phyloP scores from a whole-genome alignment of 2,888 invertebrate species.

The Sympetrum striolatum region DNA sequence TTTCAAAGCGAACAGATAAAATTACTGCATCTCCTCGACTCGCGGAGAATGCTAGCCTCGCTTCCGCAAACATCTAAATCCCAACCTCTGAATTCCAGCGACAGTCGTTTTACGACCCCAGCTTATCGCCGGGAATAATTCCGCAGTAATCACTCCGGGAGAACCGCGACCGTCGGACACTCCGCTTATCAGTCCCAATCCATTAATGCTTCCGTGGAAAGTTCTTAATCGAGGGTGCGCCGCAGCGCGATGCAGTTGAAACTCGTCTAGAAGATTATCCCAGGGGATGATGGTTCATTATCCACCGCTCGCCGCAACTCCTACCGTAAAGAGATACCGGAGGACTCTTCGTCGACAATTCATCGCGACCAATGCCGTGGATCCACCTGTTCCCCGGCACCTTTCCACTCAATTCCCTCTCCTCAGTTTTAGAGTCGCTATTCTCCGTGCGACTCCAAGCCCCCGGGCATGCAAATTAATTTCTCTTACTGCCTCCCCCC shows the following conservation, averaged over 20 bases:
- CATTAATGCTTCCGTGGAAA: neutral
- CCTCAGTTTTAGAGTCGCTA: neutral
- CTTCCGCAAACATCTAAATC: neutral
- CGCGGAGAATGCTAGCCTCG: neutral
- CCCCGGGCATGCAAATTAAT: neutral
- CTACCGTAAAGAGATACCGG: neutral
- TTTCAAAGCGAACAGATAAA: no score
- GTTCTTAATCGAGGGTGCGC: neutral
- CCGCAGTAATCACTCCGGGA: neutral
- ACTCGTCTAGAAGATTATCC: neutral
- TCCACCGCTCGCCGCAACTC: neutral
- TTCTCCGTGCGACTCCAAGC: neutral
- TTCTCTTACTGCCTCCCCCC: neutral
- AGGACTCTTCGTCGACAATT: neutral
- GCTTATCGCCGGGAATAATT: neutral
- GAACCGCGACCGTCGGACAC: neutral
- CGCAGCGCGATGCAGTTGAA: neutral
- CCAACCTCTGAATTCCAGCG: neutral
- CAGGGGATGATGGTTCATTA: neutral
- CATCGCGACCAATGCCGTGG: neutral
- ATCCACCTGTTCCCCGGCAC: neutral
- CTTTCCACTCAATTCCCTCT: neutral
- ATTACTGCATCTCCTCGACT: neutral
- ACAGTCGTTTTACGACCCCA: neutral
- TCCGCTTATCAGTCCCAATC: neutral